Evolutionary conservation across 1,140 invertebrate species (phyloP).

Genomic region (Sycophaga agraensis): DNA sequence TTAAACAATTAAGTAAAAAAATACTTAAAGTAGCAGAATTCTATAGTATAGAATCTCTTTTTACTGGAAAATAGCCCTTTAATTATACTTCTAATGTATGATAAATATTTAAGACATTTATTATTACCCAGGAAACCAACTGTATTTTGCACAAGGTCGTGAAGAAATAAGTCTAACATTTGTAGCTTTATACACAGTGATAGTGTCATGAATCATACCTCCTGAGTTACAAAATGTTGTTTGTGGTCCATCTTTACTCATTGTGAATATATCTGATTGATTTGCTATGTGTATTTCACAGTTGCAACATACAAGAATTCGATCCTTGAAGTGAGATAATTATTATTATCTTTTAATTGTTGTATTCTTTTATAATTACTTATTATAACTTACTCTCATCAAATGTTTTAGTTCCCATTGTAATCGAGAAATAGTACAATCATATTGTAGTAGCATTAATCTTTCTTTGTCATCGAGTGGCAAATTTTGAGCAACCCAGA

Average conservation of each 20-base stretch:
- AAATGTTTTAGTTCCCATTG: conserved; percentile 66
- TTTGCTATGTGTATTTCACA: conserved; percentile 67
- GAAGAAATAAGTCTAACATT: conserved; percentile 61
- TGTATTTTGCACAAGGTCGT: conserved; percentile 68
- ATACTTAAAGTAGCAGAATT: no score
- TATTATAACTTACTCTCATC: conserved; percentile 56
- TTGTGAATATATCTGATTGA: conserved; percentile 74
- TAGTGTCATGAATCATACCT: conserved; percentile 79
- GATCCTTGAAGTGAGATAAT: conserved; percentile 42
- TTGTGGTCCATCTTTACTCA: conserved; percentile 79
- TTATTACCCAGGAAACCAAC: conserved; percentile 83
- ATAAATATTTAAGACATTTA: no score
- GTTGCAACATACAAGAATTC: conserved; percentile 66
- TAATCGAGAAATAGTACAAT: conserved; percentile 71
- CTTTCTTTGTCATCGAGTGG: conserved; percentile 65
- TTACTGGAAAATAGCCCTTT: no score
- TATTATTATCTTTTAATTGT: no score
- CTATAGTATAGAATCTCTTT: no score
- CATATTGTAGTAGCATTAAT: conserved; percentile 63
- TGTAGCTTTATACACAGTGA: conserved; percentile 70
- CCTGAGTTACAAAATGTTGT: conserved; percentile 80
- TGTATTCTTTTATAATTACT: no score
- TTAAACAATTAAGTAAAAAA: no score
- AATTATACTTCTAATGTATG: no score
- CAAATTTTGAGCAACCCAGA: conserved; percentile 77